phyloP scores from a whole-genome alignment of 2,113 vertebrate species.

The Corythornis vintsioides region DNA sequence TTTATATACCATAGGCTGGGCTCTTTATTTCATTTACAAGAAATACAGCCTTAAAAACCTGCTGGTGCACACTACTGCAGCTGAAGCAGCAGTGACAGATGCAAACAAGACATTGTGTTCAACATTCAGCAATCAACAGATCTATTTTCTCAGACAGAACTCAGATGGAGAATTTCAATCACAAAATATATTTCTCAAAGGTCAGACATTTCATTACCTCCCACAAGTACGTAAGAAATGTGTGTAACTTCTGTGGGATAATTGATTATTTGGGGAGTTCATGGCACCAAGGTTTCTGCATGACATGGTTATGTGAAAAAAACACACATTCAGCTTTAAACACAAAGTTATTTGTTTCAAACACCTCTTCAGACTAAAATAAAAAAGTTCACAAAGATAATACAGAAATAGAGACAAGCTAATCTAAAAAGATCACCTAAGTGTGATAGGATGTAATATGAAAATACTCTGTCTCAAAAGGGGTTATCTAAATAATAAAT shows the following conservation, averaged over 20 bases:
- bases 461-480: neutral
- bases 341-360: neutral
- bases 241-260: neutral
- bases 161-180: neutral
- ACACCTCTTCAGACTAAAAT: neutral
- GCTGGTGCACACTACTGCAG: neutral
- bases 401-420: neutral
- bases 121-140: neutral
- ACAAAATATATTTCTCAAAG: neutral
- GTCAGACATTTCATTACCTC: neutral
- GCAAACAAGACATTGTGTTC: neutral
- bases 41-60: slow-evolving; percentile 15
- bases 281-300: neutral
- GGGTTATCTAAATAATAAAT: neutral
- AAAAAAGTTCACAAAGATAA: neutral
- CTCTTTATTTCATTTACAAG: neutral
- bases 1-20: neutral
- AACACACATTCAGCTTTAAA: neutral
- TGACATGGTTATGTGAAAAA: neutral
- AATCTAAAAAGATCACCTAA: neutral
- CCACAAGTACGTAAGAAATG: neutral
- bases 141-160: neutral
- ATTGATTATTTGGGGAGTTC: neutral
- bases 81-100: neutral
- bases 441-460: neutral